Percentiles rank a stretch among this genome's conserved stretches.
Conservation (phyloP, 2,797 vertebrate genomes). For the Sebastes minor region DNA sequence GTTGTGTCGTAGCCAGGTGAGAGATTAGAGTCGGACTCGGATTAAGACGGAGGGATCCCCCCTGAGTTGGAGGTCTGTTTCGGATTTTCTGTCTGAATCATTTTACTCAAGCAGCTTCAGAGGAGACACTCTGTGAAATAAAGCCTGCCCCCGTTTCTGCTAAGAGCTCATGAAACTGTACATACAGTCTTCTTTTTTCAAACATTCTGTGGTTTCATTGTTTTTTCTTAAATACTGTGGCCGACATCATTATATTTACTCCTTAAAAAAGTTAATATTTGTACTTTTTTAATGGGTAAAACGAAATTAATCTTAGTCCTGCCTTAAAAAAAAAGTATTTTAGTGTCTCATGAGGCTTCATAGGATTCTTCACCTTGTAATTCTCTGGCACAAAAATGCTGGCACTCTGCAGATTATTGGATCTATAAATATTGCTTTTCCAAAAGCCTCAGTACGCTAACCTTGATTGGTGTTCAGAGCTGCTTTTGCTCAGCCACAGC, state of each 20-base stretch:
- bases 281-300: neutral
- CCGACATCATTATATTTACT: neutral
- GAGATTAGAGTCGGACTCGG: conserved; percentile 38
- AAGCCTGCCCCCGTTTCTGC: neutral
- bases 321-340: neutral
- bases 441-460: neutral
- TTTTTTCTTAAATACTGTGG: neutral
- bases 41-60: conserved; percentile 34
- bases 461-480: neutral
- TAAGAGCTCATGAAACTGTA: neutral
- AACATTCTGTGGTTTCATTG: neutral
- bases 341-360: neutral
- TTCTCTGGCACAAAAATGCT: neutral
- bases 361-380: neutral
- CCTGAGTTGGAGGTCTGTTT: conserved; percentile 20
- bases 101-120: neutral
- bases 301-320: neutral
- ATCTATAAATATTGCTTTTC: conserved; percentile 1
- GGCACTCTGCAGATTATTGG: neutral
- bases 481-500: neutral
- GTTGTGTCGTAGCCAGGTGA: neutral
- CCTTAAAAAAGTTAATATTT: neutral
- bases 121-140: neutral
- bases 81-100: conserved; percentile 10
- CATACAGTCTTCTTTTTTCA: neutral